phyloP scores from a whole-genome alignment of 2,888 invertebrate genomes.

The Frankliniella fusca region DNA sequence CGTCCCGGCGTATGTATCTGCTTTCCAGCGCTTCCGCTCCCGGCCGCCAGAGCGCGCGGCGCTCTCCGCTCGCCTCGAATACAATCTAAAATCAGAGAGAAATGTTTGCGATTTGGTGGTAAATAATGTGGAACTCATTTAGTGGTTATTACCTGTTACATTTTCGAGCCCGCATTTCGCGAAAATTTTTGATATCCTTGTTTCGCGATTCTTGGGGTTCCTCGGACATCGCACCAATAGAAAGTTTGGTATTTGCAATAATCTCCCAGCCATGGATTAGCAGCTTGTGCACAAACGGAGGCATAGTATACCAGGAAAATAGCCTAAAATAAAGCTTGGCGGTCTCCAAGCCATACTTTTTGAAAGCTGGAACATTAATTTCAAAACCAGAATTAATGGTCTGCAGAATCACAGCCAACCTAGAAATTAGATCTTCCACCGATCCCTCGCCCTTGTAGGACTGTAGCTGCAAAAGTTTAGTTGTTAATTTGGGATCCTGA shows the following conservation, averaged over 20 bases:
- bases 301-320: constrained; percentile 41
- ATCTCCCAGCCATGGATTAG: constrained; percentile 37
- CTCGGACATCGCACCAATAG: constrained; percentile 37
- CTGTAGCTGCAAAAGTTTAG: constrained; percentile 33
- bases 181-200: constrained; percentile 33
- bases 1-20: no score
- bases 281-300: constrained; percentile 39
- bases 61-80: no score
- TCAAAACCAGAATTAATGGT: constrained; percentile 35
- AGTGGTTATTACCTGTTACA: background rate
- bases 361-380: constrained; percentile 37
- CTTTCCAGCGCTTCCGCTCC: no score
- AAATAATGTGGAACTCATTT: background rate
- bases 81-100: background rate
- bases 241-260: constrained; percentile 33
- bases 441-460: constrained; percentile 30
- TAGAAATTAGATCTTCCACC: constrained; percentile 35
- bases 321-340: constrained; percentile 33
- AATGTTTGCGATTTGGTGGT: background rate
- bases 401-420: constrained; percentile 36
- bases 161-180: background rate
- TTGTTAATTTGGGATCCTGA: constrained; percentile 31
- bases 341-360: constrained; percentile 35
- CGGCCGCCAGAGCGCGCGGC: no score
- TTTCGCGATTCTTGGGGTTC: constrained; percentile 38